Percentiles rank a stretch among this genome's conserved stretches.
Conservation (phyloP, 2,797 vertebrate species). For the Halcyon smyrnensis region DNA sequence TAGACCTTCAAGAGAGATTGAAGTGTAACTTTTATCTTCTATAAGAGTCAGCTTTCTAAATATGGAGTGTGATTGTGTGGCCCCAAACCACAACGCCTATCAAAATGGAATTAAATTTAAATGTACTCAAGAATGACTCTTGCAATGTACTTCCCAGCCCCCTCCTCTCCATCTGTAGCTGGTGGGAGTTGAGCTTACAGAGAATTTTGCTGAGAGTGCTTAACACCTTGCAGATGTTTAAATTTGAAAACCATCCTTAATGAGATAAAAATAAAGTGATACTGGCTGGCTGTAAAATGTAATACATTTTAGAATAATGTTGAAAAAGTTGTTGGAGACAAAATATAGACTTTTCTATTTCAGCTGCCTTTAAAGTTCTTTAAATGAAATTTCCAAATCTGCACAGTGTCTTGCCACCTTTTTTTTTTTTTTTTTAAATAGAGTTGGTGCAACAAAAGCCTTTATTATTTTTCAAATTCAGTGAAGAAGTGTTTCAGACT, state of each 20-base stretch:
- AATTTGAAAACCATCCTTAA: neutral
- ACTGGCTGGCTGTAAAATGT: neutral
- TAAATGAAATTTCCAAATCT: neutral
- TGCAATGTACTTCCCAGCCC: conserved; percentile 1
- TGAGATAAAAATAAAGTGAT: neutral
- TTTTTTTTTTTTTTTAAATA: neutral
- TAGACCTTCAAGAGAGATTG: neutral
- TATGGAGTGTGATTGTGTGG: neutral
- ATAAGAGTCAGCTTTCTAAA: neutral
- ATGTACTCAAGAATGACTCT: conserved; percentile 16
- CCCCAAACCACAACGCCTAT: neutral
- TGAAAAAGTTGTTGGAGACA: neutral
- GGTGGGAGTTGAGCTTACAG: conserved; percentile 45
- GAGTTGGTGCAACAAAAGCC: neutral
- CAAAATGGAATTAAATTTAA: conserved; percentile 34
- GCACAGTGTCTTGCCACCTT: neutral
- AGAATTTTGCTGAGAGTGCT: conserved; percentile 15
- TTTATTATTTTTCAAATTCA: neutral
- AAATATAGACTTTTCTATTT: neutral
- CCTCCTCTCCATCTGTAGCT: conserved; percentile 65
- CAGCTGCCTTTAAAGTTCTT: neutral
- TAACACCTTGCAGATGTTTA: conserved; percentile 27
- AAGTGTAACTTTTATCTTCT: neutral
- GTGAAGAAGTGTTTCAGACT: neutral
- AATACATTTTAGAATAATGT: neutral